A percentile compares a stretch with the other conserved stretches of the same genome.
These are phyloP conservation scores for Plecturocebus donacophilus DNA, from an alignment of 2,113 vertebrate species.

Conservation along the genomic window DNA sequence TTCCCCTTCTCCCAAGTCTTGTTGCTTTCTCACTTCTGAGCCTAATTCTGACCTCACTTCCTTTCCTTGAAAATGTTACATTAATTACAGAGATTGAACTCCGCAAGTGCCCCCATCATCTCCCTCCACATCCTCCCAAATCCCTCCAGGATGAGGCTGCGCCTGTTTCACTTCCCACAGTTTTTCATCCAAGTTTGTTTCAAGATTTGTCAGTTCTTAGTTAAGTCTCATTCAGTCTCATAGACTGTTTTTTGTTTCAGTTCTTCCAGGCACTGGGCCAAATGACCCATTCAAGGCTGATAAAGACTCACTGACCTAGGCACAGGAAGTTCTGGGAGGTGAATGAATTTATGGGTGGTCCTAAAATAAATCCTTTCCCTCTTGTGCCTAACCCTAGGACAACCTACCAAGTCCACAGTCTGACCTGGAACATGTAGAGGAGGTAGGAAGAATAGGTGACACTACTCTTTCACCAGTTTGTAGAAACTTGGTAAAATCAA, in stretches of 20 bases:
- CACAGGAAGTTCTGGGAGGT: conserved; percentile 47
- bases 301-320: conserved; percentile 58
- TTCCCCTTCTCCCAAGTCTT: neutral
- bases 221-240: conserved; percentile 8
- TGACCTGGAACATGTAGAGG: neutral
- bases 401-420: neutral
- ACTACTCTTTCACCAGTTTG: neutral
- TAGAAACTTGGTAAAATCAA: neutral
- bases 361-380: conserved; percentile 34
- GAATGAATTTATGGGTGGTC: conserved; percentile 45
- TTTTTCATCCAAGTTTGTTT: conserved; percentile 9
- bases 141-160: neutral
- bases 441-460: neutral
- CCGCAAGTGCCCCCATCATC: too few relatives aligned
- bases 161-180: neutral
- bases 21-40: conserved; percentile 9
- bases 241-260: neutral
- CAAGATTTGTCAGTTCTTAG: neutral
- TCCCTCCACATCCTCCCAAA: neutral
- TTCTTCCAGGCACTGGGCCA: conserved; percentile 56
- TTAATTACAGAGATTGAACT: neutral
- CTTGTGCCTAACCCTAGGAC: neutral
- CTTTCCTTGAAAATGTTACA: conserved; percentile 44
- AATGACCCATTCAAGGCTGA: conserved; percentile 45
- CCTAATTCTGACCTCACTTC: neutral